Evolutionary conservation across 1,140 invertebrate species (phyloP), one percentile per base, ranked within the genome.

Genomic region (Zaprionus taronus): DNA sequence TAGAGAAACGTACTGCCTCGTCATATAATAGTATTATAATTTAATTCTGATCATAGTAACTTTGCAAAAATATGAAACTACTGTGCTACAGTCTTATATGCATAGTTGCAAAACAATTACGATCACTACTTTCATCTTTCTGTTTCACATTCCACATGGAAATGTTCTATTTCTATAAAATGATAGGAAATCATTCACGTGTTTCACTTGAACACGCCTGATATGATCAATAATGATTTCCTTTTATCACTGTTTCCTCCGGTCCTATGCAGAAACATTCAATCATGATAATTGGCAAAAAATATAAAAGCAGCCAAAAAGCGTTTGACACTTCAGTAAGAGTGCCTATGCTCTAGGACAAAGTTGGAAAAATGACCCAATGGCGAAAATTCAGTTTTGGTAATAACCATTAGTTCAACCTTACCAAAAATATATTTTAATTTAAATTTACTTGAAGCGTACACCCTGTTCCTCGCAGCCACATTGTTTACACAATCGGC

Each of bases 201-300:
- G 67, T 80, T 72, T 56, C 36, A 83, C 64, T 79, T 72, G 69
- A 41, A 69, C 28, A 28, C 57, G 44, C 14, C 57, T 68, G 67
- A 79, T 87, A 87, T 51, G 58, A 80, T 68, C 68, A 44, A 41
- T 20, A 63, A 62, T 53, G 74, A 26, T 69, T 49, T 41, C 63
- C 55, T 49, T 56, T 73, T 89, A 87, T 87, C 84, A 68, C 34
- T 44, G 57, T 49, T 77, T 80, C 80, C 66, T 72, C 44, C 57
- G 41, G 36, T 20, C 41, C 44, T 24, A 41, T 7, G 57, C 53
- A 71, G 64, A 57, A 71, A 56, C 63, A 89, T 78, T 83, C 77
- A 62, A 86, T 86, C 87, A 86, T 80, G 70, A 75, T 86, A 86
- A 86, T 86, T 83, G 84, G 51, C 34, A 26, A 38, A 68, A 75